These are phyloP conservation scores for Plebejus argus DNA, from an alignment of 2,888 invertebrate species.

Conservation along the genomic window DNA sequence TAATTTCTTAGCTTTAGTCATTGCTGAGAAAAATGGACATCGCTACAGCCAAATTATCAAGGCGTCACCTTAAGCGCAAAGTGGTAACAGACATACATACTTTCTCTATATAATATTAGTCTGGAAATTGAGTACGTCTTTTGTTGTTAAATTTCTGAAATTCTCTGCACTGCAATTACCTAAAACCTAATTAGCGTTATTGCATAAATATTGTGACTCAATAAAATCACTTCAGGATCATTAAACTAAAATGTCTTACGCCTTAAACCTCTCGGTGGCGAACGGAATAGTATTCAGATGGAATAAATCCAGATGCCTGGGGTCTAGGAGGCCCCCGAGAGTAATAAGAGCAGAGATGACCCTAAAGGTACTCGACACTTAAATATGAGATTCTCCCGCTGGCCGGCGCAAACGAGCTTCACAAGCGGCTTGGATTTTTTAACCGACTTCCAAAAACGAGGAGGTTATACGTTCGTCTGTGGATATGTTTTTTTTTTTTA, in stretches of 20 bases:
- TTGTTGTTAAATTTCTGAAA: not conserved
- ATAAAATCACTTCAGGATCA: slow-evolving; percentile 11
- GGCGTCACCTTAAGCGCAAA: too few species aligned
- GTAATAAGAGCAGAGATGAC: slow-evolving; percentile 75
- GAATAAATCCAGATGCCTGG: slow-evolving; percentile 73
- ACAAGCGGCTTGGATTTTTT: slow-evolving; percentile 43
- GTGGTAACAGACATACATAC: too few species aligned
- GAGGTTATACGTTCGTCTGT: too few species aligned
- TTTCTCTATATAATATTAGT: too few species aligned
- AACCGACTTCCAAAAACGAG: too few species aligned
- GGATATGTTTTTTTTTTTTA: too few species aligned
- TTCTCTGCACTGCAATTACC: not conserved
- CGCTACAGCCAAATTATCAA: too few species aligned
- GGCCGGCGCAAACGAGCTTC: slow-evolving; percentile 50
- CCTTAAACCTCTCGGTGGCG: slow-evolving; percentile 53
- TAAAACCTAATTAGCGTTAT: not conserved
- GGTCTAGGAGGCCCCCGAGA: slow-evolving; percentile 73
- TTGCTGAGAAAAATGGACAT: too few species aligned
- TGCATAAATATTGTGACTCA: not conserved
- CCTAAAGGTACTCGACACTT: slow-evolving; percentile 71
- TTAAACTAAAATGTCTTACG: slow-evolving; percentile 22
- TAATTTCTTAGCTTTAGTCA: too few species aligned
- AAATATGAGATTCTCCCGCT: slow-evolving; percentile 65
- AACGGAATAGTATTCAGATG: slow-evolving; percentile 65
- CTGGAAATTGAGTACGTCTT: too few species aligned